Base-by-base conservation (phyloP, 64 coral and sea anemone species). In the Porites australiensis region DNA sequence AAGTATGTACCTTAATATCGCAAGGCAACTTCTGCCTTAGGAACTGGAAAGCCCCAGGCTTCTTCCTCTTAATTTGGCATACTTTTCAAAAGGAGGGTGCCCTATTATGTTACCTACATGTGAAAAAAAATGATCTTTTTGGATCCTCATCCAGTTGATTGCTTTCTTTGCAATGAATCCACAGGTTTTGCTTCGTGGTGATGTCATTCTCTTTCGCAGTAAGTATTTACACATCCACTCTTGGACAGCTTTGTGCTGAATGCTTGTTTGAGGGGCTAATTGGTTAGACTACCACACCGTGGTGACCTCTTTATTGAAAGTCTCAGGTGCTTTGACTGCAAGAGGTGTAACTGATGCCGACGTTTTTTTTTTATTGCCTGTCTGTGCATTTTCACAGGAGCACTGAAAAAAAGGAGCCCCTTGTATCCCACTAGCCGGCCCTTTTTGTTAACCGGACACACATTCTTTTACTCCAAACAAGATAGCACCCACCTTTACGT, bases 381-480 rank as follows among this genome's bases (percentile, higher is more conserved):
- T 58, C 50, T n/a, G 78, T 52, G 8, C 27, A 19, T 49, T 52
- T 27, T 54, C 18, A 43, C 44, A 18, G 78, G 11, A 58, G 18
- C 52, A 21, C 8, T 82, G 4, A 58, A 27, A 43, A 43, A 21
- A 54, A 12, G 55, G 9, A 82, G 60, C 9, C 53, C 78, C 51
- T 82, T 82, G 78, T 82, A 82, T 82, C 78, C 78, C 44, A 82
- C 51, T 82, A 50, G 78, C 54, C 78, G 78, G 1, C 78, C 78
- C 14, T 61, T 82, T 60, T 82, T 60, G 21, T 8, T 22, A 83
- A 83, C 79, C 2, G 79, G 19, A 83, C 11, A 68, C 15, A 64
- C 58, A 62, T 5, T 64, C 6, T 83, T 83, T 27, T 83, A 83
- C 21, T 64, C 22, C 64, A 83, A 62, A 83, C 45, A 44, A 11